phyloP scores from a whole-genome alignment of 2,888 invertebrate genomes.

The Agriotes lineatus region DNA sequence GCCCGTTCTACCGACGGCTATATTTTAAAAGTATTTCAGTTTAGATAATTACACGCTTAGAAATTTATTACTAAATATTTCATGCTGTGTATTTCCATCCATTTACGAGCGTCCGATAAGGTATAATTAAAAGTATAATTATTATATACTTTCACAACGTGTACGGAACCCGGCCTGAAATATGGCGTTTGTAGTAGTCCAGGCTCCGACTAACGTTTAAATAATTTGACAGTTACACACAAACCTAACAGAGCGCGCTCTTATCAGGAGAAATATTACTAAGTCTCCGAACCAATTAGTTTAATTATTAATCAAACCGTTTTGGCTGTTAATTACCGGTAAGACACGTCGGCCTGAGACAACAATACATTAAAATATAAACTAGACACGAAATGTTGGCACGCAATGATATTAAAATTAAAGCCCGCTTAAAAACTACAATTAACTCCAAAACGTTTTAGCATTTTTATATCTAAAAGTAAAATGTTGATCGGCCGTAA shows the following conservation, averaged over 20 bases:
- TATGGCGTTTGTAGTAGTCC: slow-evolving; percentile 19
- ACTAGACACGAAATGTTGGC: slow-evolving; percentile 1
- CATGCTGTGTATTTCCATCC: slow-evolving; percentile 50
- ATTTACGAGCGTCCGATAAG: slow-evolving; percentile 50
- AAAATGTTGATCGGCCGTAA: too few species aligned
- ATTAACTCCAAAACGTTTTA: too few species aligned
- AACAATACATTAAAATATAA: slow-evolving; percentile 20
- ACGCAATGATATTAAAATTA: slow-evolving; percentile 15
- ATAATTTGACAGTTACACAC: slow-evolving; percentile 30
- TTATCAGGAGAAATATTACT: slow-evolving; percentile 9
- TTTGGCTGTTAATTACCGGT: slow-evolving; percentile 34
- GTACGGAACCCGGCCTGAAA: slow-evolving; percentile 21
- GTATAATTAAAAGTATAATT: slow-evolving; percentile 58
- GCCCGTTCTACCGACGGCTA: slow-evolving; percentile 46
- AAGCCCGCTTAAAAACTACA: too few species aligned
- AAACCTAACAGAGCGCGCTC: slow-evolving; percentile 16
- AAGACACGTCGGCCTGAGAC: slow-evolving; percentile 28
- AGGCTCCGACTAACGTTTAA: slow-evolving; percentile 13
- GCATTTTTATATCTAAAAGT: too few species aligned
- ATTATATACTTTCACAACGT: slow-evolving; percentile 48
- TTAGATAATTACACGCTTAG: slow-evolving; percentile 52
- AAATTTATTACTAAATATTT: slow-evolving; percentile 54
- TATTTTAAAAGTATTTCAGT: slow-evolving; percentile 47
- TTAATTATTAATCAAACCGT: slow-evolving; percentile 37
- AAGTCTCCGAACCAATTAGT: slow-evolving; percentile 24